phyloP scores from a whole-genome alignment of 2,797 vertebrate species.

The Fratercula arctica region DNA sequence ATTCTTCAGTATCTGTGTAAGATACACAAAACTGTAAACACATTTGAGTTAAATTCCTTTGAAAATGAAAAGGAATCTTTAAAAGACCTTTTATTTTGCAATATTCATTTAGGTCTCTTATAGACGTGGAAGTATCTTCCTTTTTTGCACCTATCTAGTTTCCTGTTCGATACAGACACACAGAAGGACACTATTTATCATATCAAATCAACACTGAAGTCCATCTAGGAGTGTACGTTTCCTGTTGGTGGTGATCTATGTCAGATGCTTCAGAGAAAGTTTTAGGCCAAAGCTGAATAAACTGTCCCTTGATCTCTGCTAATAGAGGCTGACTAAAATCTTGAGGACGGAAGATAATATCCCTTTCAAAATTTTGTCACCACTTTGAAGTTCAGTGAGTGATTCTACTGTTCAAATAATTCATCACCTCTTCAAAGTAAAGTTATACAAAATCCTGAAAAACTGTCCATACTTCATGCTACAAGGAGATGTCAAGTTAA shows the following conservation, averaged over 20 bases:
- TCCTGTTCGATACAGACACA: neutral
- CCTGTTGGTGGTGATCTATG: neutral
- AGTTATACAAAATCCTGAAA: conserved; percentile 24
- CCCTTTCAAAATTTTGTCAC: neutral
- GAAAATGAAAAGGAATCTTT: neutral
- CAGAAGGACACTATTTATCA: neutral
- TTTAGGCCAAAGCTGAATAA: neutral
- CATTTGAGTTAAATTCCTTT: neutral
- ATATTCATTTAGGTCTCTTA: neutral
- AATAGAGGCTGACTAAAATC: neutral
- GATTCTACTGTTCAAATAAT: neutral
- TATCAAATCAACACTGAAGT: neutral
- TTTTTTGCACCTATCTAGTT: neutral
- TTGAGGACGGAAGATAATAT: neutral
- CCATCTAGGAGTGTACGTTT: neutral
- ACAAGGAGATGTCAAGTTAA: conserved; percentile 10
- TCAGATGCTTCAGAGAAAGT: neutral
- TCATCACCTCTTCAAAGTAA: conserved; percentile 4
- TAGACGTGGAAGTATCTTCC: neutral
- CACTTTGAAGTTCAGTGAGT: neutral
- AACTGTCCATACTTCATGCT: conserved; percentile 27
- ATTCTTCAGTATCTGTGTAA: neutral
- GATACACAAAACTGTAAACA: neutral
- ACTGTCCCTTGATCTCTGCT: neutral
- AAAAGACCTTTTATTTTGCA: neutral